Percentiles rank a stretch among this genome's conserved stretches.
phyloP scores from a whole-genome alignment of 2,888 invertebrate genomes.

The Nymphalis c-album region DNA sequence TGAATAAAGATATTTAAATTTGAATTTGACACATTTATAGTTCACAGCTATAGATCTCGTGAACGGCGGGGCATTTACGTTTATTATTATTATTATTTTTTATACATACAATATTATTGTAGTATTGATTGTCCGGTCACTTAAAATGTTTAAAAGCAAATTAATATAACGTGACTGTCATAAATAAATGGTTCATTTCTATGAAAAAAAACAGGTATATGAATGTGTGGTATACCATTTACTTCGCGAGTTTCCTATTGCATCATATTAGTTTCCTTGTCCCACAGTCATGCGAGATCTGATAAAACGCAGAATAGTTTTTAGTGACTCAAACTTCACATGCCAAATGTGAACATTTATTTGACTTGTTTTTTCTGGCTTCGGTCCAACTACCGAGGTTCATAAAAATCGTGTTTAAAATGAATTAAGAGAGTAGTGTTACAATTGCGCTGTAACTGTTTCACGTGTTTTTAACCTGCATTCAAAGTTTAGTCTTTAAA shows the following conservation, averaged over 20 bases:
- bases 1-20: too few relatives aligned
- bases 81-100: too few relatives aligned
- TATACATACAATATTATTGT: too few relatives aligned
- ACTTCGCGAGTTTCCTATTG: neutral
- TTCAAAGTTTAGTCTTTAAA: neutral
- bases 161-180: too few relatives aligned
- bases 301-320: conserved; percentile 20
- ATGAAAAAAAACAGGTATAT: too few relatives aligned
- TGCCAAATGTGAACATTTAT: conserved; percentile 25
- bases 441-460: neutral
- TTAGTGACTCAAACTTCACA: conserved; percentile 10
- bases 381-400: conserved; percentile 11
- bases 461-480: neutral
- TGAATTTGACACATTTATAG: too few relatives aligned
- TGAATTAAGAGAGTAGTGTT: conserved; percentile 1
- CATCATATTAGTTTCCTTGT: neutral
- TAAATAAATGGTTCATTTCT: too few relatives aligned
- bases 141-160: too few relatives aligned
- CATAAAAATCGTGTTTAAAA: conserved; percentile 12
- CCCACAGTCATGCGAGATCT: conserved; percentile 8
- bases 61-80: too few relatives aligned
- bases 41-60: too few relatives aligned
- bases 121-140: too few relatives aligned
- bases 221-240: too few relatives aligned
- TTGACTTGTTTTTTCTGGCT: conserved; percentile 15